Conservation (phyloP, 2,888 invertebrate genomes). For the Leptinotarsa juncta region DNA sequence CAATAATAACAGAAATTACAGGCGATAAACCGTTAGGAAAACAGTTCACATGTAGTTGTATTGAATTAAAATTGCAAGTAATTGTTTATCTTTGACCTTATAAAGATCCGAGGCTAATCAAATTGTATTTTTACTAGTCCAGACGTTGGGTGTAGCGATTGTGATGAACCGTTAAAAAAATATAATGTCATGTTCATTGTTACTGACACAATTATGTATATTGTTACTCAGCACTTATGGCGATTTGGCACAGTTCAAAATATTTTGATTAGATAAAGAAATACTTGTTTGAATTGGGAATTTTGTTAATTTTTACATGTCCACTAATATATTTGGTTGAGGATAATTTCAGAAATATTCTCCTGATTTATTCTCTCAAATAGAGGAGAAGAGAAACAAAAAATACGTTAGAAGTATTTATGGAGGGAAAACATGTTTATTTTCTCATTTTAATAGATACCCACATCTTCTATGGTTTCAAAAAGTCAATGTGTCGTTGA, state of each 20-base stretch:
- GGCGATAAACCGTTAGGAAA: conserved; percentile 12
- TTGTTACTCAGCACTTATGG: conserved; percentile 1
- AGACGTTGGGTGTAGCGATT: neutral
- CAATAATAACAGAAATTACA: neutral
- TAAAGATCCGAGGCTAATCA: conserved; percentile 18
- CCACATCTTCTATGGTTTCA: no score
- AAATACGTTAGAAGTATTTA: no score
- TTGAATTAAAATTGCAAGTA: conserved; percentile 21
- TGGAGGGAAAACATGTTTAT: no score
- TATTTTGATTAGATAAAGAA: no score
- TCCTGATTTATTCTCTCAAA: no score
- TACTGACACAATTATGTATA: conserved; percentile 1
- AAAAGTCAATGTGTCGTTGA: no score
- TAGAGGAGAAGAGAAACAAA: no score
- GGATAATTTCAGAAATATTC: no score
- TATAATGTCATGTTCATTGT: neutral
- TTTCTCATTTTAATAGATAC: no score
- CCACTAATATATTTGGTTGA: no score
- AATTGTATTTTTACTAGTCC: conserved; percentile 21
- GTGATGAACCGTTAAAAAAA: conserved; percentile 16
- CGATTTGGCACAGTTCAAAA: neutral
- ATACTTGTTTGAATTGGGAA: no score
- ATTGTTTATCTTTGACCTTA: conserved; percentile 28
- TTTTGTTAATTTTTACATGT: no score
- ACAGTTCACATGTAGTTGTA: conserved; percentile 18